Base-by-base conservation (phyloP, 2,888 invertebrate species). In the Julus scanicus region DNA sequence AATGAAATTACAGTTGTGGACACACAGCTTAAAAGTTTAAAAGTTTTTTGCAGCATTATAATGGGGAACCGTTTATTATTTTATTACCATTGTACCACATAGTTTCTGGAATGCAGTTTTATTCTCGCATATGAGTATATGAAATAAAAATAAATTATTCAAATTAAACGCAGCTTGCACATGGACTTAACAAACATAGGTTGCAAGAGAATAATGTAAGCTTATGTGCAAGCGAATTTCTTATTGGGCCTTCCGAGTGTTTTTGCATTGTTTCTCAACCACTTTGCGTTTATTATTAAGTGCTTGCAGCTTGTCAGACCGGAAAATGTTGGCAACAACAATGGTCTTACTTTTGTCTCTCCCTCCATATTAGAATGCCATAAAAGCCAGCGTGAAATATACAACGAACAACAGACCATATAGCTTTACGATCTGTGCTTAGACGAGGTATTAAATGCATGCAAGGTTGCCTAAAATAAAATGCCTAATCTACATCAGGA, bases 401-500 rank as follows among this genome's bases (percentile, higher is more conserved):
- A 71, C 71, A 9, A 11, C 71, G 71, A 71, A 71, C 71, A 71
- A n/a, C 29, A 71, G 71, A 71, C 29, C 71, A 71, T 71, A 29
- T 29, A 71, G 71, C 71, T 71, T 71, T 71, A 71, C 71, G 71
- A 71, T 71, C 71, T 71, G 29, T 29, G 71, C 71, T 71, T 71
- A 71, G 71, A 71, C 71, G 71, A 71, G 71, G 71, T 71, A 71
- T 71, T 71, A 71, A 71, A 71, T 71, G 71, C 71, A 71, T 71
- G 71, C 71, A 71, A 71, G 29, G 71, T 71, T 71, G 71, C 71
- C 71, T 71, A 71, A 71, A 71, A 71, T 71, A 29, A 84, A 84
- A 84, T 84, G 84, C 84, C 48, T 84, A 84, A 84, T 84, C 84
- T 40, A 84, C 84, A 84, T 44, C 84, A 84, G 84, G n/a, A n/a